These are phyloP conservation scores for Drosophila ficusphila DNA, from an alignment of 1,140 invertebrate species.

Conservation along the genomic window DNA sequence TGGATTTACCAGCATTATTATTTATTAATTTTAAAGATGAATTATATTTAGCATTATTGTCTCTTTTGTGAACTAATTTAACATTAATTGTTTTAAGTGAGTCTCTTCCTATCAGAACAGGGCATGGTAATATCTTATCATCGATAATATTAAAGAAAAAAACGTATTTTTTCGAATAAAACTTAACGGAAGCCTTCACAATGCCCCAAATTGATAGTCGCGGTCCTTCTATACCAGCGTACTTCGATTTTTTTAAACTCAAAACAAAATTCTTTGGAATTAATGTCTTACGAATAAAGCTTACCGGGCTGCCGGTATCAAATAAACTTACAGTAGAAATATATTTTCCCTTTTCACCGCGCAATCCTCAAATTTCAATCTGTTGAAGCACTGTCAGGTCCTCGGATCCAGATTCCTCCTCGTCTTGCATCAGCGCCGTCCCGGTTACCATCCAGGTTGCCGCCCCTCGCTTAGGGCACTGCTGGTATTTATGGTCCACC, in stretches of 20 bases:
- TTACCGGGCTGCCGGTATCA: background rate
- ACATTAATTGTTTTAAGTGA: too few species aligned
- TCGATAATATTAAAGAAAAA: background rate
- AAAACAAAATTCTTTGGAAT: background rate
- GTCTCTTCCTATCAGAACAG: background rate
- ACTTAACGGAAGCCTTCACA: background rate
- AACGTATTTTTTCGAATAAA: too few species aligned
- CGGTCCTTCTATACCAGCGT: background rate
- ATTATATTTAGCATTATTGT: too few species aligned
- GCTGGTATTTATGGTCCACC: background rate
- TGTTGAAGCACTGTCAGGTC: too few species aligned
- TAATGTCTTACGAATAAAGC: background rate
- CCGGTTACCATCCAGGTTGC: too few species aligned
- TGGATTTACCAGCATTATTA: background rate
- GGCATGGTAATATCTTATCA: background rate
- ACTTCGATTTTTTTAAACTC: background rate
- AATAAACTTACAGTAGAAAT: background rate
- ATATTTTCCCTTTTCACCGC: conserved; percentile 2
- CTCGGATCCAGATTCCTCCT: background rate
- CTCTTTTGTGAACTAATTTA: conserved; percentile 1
- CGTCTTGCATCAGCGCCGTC: background rate
- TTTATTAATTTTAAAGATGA: too few species aligned
- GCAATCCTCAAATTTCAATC: too few species aligned
- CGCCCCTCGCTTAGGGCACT: background rate
- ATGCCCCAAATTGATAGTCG: background rate